Evolutionary conservation across 2,888 invertebrate species (phyloP).

Genomic region (Chydorus sphaericus): DNA sequence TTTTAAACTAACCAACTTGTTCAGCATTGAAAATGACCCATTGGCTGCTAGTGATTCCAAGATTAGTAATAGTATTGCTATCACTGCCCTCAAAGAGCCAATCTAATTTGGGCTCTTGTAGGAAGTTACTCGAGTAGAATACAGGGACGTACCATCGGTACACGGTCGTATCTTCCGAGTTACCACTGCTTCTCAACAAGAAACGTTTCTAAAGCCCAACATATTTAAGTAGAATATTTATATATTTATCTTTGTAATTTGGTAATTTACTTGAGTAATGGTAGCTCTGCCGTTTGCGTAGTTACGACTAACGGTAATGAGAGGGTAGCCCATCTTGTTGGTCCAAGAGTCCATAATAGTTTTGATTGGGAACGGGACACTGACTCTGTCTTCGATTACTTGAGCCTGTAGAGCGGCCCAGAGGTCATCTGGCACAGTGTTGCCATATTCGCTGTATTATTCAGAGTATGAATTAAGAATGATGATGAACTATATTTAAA

Average conservation of each 20-base stretch:
- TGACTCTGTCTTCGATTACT: background rate
- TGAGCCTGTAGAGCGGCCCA: constrained; percentile 1
- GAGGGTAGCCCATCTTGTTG: constrained; percentile 8
- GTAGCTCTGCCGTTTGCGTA: constrained; percentile 3
- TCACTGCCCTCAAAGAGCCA: background rate
- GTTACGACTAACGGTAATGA: constrained; percentile 4
- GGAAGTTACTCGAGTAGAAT: constrained; percentile 8
- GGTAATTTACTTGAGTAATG: constrained; percentile 13
- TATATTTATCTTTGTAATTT: background rate
- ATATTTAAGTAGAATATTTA: no score
- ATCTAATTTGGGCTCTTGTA: background rate
- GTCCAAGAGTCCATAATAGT: constrained; percentile 28
- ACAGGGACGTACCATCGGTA: constrained; percentile 14
- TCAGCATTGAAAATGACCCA: constrained; percentile 24
- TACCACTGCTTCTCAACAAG: constrained; percentile 1
- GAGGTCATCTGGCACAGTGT: constrained; percentile 8
- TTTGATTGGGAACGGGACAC: constrained; percentile 30
- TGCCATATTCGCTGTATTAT: constrained; percentile 23
- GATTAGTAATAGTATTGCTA: constrained; percentile 31
- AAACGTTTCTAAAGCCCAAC: background rate
- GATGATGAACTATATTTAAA: background rate
- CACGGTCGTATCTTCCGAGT: background rate
- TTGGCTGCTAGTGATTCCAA: constrained; percentile 27
- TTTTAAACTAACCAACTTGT: constrained; percentile 20
- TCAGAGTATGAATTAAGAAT: constrained; percentile 10